phyloP scores from a whole-genome alignment of 1,140 invertebrate genomes.

The Hyles euphorbiae region DNA sequence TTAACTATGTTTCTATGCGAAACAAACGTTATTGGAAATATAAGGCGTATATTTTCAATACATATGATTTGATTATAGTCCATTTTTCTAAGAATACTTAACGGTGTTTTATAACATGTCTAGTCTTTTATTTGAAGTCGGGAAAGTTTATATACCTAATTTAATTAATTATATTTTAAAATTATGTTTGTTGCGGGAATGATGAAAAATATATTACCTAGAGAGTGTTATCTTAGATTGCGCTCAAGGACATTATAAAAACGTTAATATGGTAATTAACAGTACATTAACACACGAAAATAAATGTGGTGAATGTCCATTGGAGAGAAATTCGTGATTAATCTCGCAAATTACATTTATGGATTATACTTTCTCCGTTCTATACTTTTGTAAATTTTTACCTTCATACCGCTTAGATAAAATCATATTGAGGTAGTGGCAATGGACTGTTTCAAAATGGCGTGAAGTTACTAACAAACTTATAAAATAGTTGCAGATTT shows the following conservation, averaged over 20 bases:
- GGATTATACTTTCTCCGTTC: slow-evolving; percentile 19
- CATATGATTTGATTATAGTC: no score
- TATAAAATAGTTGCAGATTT: neutral
- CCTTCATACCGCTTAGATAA: neutral
- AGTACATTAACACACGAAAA: neutral
- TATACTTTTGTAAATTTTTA: slow-evolving; percentile 2
- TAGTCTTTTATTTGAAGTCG: no score
- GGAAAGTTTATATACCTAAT: no score
- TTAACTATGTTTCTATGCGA: no score
- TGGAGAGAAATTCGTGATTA: slow-evolving; percentile 11
- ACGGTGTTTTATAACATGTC: no score
- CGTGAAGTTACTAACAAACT: slow-evolving; percentile 12
- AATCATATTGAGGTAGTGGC: neutral
- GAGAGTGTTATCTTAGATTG: no score
- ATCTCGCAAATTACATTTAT: slow-evolving; percentile 10
- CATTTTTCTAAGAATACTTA: no score
- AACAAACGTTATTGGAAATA: no score
- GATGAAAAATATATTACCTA: no score
- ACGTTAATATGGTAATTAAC: neutral
- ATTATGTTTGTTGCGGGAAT: no score
- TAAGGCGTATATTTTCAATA: no score
- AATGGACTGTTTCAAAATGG: slow-evolving; percentile 4
- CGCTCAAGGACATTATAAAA: neutral
- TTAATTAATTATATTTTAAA: no score
- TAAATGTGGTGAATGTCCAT: slow-evolving; percentile 9